Percentiles rank a stretch among this genome's conserved stretches.
phyloP scores from a whole-genome alignment of 1,140 invertebrate species.

The Neocloeon triangulifer region DNA sequence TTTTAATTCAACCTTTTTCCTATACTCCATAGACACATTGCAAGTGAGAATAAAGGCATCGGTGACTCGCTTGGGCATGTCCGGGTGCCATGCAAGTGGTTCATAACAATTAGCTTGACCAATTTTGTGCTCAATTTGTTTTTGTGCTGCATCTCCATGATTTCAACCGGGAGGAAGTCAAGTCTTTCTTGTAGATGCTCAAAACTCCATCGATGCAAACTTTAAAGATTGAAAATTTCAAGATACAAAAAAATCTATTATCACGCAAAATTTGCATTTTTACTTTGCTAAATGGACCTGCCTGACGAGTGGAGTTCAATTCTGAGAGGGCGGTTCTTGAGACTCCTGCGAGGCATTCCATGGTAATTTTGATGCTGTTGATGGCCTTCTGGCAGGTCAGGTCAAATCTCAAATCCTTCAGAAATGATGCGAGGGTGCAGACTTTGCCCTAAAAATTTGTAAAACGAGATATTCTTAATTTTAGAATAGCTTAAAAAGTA shows the following conservation, averaged over 20 bases:
- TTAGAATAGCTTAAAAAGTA: no score
- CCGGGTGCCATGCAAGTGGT: constrained; percentile 93
- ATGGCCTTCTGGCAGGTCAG: constrained; percentile 67
- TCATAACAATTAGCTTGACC: constrained; percentile 79
- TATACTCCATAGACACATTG: constrained; percentile 96
- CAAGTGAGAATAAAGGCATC: constrained; percentile 95
- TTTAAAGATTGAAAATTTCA: constrained; percentile 1
- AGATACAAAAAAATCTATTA: neutral
- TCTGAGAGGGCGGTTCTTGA: constrained; percentile 72
- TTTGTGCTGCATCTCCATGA: constrained; percentile 99
- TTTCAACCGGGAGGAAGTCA: constrained; percentile 94
- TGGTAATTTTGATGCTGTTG: constrained; percentile 56
- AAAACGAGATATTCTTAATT: no score
- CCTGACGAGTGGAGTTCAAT: constrained; percentile 79
- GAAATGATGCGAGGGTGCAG: constrained; percentile 87
- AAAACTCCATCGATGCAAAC: constrained; percentile 14
- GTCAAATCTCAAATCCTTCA: constrained; percentile 93
- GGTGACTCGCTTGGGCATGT: constrained; percentile 91
- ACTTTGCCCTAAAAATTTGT: no score
- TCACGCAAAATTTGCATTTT: no score
- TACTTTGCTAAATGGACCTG: constrained; percentile 70
- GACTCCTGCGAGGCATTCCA: constrained; percentile 60
- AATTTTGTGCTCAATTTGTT: constrained; percentile 78
- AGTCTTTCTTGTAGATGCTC: constrained; percentile 27
- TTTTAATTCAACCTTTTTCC: constrained; percentile 97